phyloP scores from a whole-genome alignment of 2,113 vertebrate genomes.

The Coturnix japonica region DNA sequence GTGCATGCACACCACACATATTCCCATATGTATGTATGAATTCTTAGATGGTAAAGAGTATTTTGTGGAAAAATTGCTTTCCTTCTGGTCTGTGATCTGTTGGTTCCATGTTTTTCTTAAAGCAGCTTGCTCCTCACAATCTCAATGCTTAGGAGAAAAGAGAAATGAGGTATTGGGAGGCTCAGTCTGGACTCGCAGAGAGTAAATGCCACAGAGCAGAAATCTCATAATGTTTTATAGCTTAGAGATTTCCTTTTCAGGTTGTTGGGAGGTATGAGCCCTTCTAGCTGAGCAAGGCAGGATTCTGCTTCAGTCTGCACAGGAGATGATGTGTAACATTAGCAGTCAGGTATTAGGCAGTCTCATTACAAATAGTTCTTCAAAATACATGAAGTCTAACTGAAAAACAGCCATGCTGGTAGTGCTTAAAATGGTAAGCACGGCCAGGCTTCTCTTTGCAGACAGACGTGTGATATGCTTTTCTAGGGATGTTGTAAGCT shows the following conservation, averaged over 20 bases:
- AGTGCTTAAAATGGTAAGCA: not conserved
- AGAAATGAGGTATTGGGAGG: not conserved
- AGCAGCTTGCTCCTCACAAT: not conserved
- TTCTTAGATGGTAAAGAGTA: not conserved
- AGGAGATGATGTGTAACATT: not conserved
- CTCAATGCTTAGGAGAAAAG: not conserved
- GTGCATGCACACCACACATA: fast-evolving
- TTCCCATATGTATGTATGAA: not conserved
- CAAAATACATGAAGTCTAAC: not conserved
- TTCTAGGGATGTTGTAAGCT: not conserved
- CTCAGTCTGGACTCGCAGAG: not conserved
- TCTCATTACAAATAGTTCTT: not conserved
- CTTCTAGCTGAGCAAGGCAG: not conserved
- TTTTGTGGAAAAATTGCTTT: not conserved
- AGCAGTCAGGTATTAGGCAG: not conserved
- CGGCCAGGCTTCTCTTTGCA: not conserved
- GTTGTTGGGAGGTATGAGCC: not conserved
- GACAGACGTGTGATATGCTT: not conserved
- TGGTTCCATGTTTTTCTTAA: fast-evolving
- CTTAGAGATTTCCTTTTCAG: not conserved
- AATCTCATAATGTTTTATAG: not conserved
- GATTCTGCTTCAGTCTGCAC: not conserved
- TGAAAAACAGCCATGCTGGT: not conserved
- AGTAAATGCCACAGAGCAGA: not conserved
- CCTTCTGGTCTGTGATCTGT: not conserved